Conservation (phyloP, 2,888 invertebrate genomes). For the Oxystoma pomonae region DNA sequence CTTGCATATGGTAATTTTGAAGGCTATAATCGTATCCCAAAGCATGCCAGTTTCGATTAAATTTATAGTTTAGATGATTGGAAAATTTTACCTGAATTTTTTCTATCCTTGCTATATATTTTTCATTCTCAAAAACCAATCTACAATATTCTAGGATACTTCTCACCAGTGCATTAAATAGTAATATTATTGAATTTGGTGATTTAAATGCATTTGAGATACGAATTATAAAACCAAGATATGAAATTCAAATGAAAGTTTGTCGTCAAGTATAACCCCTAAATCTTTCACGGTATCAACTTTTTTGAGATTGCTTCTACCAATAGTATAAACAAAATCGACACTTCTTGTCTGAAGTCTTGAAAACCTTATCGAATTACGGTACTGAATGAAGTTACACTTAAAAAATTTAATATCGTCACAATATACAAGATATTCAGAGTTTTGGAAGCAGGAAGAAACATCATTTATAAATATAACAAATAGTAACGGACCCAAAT, state of each 20-base stretch:
- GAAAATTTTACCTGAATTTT: not conserved
- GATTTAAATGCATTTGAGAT: not conserved
- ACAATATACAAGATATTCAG: not conserved
- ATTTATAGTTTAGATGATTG: not conserved
- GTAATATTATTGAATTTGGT: not conserved
- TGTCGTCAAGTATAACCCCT: not conserved
- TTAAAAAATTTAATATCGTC: not conserved
- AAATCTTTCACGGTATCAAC: not conserved
- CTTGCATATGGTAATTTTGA: not conserved
- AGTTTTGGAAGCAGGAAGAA: not conserved
- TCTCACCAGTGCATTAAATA: not conserved
- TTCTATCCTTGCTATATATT: not conserved
- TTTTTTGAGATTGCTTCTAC: not conserved
- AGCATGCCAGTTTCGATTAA: not conserved
- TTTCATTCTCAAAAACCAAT: not conserved
- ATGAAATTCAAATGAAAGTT: not conserved
- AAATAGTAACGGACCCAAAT: not conserved
- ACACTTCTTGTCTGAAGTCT: not conserved
- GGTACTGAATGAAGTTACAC: not conserved
- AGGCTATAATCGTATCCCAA: not conserved
- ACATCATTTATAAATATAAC: not conserved
- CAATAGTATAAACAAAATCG: not conserved
- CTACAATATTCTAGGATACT: not conserved
- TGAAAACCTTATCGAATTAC: not conserved
- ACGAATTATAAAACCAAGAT: not conserved